These are phyloP conservation scores for Drosophila repletoides DNA, from an alignment of 1,140 invertebrate species.

Conservation along the genomic window DNA sequence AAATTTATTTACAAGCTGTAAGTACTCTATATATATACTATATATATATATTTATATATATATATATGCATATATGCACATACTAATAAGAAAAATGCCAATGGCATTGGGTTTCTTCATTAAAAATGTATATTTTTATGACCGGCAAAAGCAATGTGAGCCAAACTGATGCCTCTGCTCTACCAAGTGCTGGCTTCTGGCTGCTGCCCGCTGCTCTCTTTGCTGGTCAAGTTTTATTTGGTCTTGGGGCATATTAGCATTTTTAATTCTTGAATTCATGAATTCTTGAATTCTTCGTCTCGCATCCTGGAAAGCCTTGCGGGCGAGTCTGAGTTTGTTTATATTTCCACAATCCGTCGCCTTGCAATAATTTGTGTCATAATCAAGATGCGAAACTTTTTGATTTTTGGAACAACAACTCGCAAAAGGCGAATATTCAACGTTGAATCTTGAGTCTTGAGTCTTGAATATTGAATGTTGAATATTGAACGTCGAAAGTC, in stretches of 20 bases:
- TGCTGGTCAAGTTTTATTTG: slow-evolving; percentile 23
- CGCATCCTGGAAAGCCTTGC: slow-evolving; percentile 34
- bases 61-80: slow-evolving; percentile 12
- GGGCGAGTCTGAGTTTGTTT: slow-evolving; percentile 38
- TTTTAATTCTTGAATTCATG: no score
- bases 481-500: background rate
- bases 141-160: slow-evolving; percentile 49
- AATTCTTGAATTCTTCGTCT: slow-evolving; percentile 56
- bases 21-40: background rate
- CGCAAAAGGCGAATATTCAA: no score
- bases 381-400: slow-evolving; percentile 36
- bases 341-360: slow-evolving; percentile 25
- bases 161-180: background rate
- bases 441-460: slow-evolving; percentile 2
- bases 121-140: slow-evolving; percentile 57
- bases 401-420: slow-evolving; percentile 20
- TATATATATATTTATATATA: slow-evolving; percentile 8
- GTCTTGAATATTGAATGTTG: background rate
- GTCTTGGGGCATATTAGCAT: slow-evolving; percentile 48
- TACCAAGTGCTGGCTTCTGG: background rate
- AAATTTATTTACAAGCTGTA: slow-evolving; percentile 13
- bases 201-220: background rate
- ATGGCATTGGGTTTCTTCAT: slow-evolving; percentile 41
- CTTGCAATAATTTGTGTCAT: slow-evolving; percentile 41
- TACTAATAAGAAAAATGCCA: slow-evolving; percentile 20